Percentiles rank a stretch among this genome's conserved stretches.
Evolutionary conservation across 2,797 vertebrate species (phyloP).

Genomic region (Toxotes lorentzi): DNA sequence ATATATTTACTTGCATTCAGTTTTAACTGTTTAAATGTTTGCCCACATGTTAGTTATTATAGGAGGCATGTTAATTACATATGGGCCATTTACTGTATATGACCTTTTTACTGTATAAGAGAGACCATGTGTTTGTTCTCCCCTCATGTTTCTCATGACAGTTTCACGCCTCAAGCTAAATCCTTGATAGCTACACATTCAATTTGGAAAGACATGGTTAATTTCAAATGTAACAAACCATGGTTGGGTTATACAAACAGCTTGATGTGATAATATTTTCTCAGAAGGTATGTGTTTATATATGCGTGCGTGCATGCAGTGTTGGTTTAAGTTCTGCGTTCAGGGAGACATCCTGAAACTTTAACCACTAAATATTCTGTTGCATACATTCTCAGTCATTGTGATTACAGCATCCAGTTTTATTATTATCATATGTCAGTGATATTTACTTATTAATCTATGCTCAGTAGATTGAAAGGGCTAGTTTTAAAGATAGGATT

Average conservation of each 20-base stretch:
- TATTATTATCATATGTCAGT: not conserved
- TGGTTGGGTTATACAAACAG: slow-evolving; percentile 18
- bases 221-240: slow-evolving; percentile 11
- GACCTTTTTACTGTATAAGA: slow-evolving; percentile 19
- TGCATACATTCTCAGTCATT: not conserved
- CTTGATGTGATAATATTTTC: slow-evolving; percentile 29
- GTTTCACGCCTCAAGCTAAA: slow-evolving; percentile 28
- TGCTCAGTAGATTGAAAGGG: not conserved
- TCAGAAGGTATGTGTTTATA: slow-evolving; percentile 11
- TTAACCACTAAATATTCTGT: not conserved
- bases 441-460: not conserved
- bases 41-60: slow-evolving; percentile 63
- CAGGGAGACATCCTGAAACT: not conserved
- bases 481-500: not conserved
- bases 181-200: slow-evolving; percentile 1
- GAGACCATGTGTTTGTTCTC: slow-evolving; percentile 29
- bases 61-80: slow-evolving; percentile 40
- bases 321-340: slow-evolving; percentile 25
- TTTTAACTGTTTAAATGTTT: slow-evolving; percentile 54
- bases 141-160: slow-evolving; percentile 30
- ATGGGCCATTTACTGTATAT: slow-evolving; percentile 12
- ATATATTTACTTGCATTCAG: slow-evolving; percentile 12
- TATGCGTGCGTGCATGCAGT: slow-evolving; percentile 13
- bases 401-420: not conserved
- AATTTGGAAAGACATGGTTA: slow-evolving; percentile 20